phyloP scores from a whole-genome alignment of 1,140 invertebrate genomes.

The Megalopta genalis region DNA sequence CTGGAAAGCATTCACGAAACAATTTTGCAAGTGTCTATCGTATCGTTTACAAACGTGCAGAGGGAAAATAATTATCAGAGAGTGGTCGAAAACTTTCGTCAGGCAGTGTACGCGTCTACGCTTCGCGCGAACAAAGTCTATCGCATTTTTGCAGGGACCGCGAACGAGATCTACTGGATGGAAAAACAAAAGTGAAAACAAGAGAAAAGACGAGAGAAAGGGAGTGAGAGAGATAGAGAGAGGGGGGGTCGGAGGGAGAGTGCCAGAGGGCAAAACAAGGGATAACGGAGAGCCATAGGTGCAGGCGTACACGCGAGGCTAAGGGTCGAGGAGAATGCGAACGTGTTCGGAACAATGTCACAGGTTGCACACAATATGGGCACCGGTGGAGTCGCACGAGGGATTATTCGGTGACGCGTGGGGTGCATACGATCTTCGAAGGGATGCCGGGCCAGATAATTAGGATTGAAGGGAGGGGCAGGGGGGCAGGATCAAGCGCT shows the following conservation, averaged over 20 bases:
- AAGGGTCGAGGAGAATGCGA: conserved; percentile 19
- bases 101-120: not conserved
- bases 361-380: conserved; percentile 47
- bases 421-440: conserved; percentile 25
- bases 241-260: no score
- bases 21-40: no score
- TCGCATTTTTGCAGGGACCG: not conserved
- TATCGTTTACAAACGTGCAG: no score
- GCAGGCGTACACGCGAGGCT: not conserved
- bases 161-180: not conserved
- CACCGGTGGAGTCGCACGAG: conserved; percentile 35
- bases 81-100: no score
- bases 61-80: no score
- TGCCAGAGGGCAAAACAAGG: not conserved
- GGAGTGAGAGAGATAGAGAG: no score
- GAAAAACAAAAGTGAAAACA: conserved; percentile 24
- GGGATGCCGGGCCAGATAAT: conserved; percentile 30
- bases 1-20: no score
- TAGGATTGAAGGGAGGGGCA: conserved; percentile 6
- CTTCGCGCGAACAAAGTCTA: not conserved
- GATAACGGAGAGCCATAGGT: not conserved
- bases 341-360: conserved; percentile 55
- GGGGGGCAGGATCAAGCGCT: conserved; percentile 20
- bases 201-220: not conserved
- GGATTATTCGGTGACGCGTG: conserved; percentile 48